A percentile compares a stretch with the other conserved stretches of the same genome.
Conservation (phyloP, 2,113 vertebrate genomes). For the Phrynocephalus versicolor region DNA sequence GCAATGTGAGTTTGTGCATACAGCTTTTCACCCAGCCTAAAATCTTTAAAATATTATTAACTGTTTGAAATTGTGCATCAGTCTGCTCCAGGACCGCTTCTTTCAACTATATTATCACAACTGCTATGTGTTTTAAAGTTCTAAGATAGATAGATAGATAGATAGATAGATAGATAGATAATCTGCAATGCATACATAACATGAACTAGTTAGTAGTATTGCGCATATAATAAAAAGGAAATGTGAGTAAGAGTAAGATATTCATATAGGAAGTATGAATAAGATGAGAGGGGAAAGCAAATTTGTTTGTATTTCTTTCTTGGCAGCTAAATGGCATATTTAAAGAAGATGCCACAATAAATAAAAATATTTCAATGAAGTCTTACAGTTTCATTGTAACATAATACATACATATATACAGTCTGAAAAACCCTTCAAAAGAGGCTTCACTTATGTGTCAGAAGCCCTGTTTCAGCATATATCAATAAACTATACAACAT, state of each 20-base stretch:
- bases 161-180: too few relatives aligned
- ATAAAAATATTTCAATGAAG: slow-evolving; percentile 41
- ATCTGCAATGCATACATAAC: not conserved
- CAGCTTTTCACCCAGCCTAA: slow-evolving; percentile 33
- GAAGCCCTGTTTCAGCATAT: slow-evolving; percentile 43
- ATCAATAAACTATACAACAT: slow-evolving; percentile 29
- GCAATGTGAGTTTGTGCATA: slow-evolving; percentile 46
- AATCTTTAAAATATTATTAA: slow-evolving; percentile 53
- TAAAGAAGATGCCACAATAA: slow-evolving; percentile 51
- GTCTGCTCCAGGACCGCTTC: slow-evolving; percentile 31
- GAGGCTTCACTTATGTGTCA: slow-evolving; percentile 14
- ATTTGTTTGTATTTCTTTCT: not conserved
- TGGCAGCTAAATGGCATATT: slow-evolving; percentile 47
- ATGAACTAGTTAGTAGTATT: not conserved
- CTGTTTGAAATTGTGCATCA: slow-evolving; percentile 45
- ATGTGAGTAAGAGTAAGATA: not conserved
- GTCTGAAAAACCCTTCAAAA: slow-evolving; percentile 35
- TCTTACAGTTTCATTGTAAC: slow-evolving; percentile 34
- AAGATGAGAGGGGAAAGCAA: not conserved
- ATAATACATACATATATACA: not conserved
- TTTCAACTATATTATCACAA: slow-evolving; percentile 45
- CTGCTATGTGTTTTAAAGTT: slow-evolving; percentile 41
- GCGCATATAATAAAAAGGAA: not conserved
- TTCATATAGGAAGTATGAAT: not conserved
- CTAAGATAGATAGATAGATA: slow-evolving; percentile 23